phyloP scores from a whole-genome alignment of 2,888 invertebrate genomes.

The Drosophila gaucha region DNA sequence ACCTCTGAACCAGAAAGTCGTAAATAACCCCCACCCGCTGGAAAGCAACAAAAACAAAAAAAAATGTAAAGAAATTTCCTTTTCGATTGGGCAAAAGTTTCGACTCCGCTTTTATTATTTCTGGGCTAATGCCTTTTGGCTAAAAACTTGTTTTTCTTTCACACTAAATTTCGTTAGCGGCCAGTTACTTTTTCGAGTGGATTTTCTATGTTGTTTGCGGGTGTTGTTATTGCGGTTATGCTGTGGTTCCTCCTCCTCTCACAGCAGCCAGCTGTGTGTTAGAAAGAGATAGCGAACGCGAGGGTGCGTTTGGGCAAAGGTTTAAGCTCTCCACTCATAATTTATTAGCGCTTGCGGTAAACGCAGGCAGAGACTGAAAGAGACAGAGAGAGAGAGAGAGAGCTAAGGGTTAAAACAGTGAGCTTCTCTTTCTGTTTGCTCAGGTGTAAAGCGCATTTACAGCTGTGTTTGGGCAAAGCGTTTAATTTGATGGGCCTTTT shows the following conservation, averaged over 20 bases:
- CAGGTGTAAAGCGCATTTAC: conserved; percentile 50
- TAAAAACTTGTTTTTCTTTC: conserved; percentile 69
- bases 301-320: conserved; percentile 37
- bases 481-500: conserved; percentile 46
- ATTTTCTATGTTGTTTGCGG: conserved; percentile 72
- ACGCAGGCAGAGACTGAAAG: neutral
- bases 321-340: conserved; percentile 73
- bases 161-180: conserved; percentile 78
- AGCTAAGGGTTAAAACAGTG: conserved; percentile 29
- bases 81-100: conserved; percentile 51
- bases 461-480: conserved; percentile 25
- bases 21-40: conserved; percentile 71
- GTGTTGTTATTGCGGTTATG: conserved; percentile 66
- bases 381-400: neutral
- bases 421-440: conserved; percentile 39
- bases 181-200: conserved; percentile 66
- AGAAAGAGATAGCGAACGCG: conserved; percentile 4
- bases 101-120: conserved; percentile 44
- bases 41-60: conserved; percentile 3
- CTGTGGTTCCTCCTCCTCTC: conserved; percentile 26
- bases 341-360: conserved; percentile 74
- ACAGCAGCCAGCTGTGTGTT: conserved; percentile 22
- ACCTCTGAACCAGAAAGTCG: conserved; percentile 83
- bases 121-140: conserved; percentile 72
- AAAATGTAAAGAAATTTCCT: conserved; percentile 54